Conservation (phyloP, 2,797 vertebrate genomes). For the Iguana delicatissima region DNA sequence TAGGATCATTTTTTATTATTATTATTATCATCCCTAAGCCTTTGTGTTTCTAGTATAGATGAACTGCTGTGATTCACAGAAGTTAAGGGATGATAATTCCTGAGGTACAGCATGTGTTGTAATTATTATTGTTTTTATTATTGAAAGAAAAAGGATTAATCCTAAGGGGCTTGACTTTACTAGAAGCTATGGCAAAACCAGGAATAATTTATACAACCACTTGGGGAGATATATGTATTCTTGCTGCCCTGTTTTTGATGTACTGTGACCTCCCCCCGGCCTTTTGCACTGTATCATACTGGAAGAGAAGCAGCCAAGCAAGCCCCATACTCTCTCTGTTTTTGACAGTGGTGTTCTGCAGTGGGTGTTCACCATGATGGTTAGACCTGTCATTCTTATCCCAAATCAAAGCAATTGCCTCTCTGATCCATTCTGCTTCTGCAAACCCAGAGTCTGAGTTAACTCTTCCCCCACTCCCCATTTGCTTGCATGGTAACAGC, state of each 20-base stretch:
- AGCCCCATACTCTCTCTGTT: not conserved
- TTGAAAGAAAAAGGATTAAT: conserved; percentile 57
- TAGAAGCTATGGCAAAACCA: conserved; percentile 45
- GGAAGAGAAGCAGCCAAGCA: conserved; percentile 36
- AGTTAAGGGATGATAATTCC: conserved; percentile 64
- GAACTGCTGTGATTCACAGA: conserved; percentile 56
- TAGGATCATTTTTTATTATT: conserved; percentile 49
- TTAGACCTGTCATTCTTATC: not conserved
- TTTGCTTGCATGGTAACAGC: not conserved
- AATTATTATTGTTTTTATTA: conserved; percentile 70
- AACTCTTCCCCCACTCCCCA: not conserved
- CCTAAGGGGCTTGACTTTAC: conserved; percentile 41
- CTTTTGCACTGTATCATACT: conserved; percentile 25
- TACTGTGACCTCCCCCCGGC: conserved; percentile 31
- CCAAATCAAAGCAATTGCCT: conserved; percentile 25
- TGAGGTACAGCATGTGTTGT: conserved; percentile 43
- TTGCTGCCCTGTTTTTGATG: conserved; percentile 34
- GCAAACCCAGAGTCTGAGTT: rapidly evolving
- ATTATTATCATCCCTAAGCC: conserved; percentile 55
- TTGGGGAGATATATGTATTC: not conserved
- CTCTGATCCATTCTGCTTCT: not conserved
- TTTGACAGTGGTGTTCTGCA: conserved; percentile 7
- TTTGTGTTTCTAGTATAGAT: conserved; percentile 61
- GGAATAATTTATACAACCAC: conserved; percentile 43
- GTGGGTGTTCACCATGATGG: conserved; percentile 35